These are phyloP conservation scores for Centropus bengalensis DNA, from an alignment of 2,113 vertebrate species.

Conservation along the genomic window DNA sequence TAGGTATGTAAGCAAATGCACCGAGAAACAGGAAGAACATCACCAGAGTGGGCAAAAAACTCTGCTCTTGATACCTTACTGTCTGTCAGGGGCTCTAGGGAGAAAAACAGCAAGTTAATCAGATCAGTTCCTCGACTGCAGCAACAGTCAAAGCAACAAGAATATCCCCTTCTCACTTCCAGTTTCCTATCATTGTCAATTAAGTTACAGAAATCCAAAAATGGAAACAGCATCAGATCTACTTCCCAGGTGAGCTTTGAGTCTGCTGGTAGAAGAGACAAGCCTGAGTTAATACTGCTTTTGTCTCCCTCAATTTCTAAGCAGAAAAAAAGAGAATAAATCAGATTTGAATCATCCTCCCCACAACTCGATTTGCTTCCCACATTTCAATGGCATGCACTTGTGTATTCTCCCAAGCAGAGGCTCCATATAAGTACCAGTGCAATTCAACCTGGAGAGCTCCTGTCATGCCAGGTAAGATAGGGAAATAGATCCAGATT, in stretches of 20 bases:
- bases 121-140: background rate
- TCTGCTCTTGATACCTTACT: background rate
- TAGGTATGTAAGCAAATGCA: background rate
- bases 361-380: background rate
- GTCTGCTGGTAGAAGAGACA: background rate
- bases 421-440: background rate
- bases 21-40: background rate
- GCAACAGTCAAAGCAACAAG: background rate
- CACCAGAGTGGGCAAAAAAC: background rate
- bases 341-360: background rate
- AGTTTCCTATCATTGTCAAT: background rate
- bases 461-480: background rate
- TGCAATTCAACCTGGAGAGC: background rate
- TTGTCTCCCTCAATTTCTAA: background rate
- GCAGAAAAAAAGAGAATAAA: background rate
- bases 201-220: background rate
- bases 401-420: background rate
- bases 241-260: background rate
- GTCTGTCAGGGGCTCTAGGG: background rate
- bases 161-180: background rate
- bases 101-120: background rate
- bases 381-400: rapidly evolving
- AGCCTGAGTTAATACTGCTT: background rate
- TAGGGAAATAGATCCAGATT: background rate
- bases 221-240: background rate